A percentile compares a stretch with the other conserved stretches of the same genome.
Conservation (phyloP, 92 coral and sea anemone genomes). For the Heteractis magnifica region DNA sequence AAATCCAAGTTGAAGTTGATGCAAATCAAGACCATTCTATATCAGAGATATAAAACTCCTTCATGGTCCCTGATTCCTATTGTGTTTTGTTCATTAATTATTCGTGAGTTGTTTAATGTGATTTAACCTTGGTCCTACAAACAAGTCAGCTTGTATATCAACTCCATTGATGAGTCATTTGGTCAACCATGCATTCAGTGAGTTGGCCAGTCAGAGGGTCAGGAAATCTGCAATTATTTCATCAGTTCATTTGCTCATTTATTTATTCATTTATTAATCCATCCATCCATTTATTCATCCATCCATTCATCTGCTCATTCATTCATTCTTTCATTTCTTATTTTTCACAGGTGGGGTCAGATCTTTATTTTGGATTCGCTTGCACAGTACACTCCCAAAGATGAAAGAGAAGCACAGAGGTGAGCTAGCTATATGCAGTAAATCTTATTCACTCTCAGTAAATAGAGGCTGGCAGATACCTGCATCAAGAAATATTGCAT, state of each 20-base stretch:
- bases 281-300: background rate
- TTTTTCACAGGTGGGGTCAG: slow-evolving; percentile 86
- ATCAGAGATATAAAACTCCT: too few relatives aligned
- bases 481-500: too few relatives aligned
- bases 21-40: too few relatives aligned
- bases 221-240: too few relatives aligned
- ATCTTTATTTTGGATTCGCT: slow-evolving; percentile 95
- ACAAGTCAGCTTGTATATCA: too few relatives aligned
- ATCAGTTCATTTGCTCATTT: background rate
- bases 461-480: too few relatives aligned
- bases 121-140: too few relatives aligned
- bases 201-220: background rate
- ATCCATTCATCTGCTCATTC: background rate
- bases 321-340: background rate
- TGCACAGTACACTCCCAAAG: slow-evolving; percentile 96
- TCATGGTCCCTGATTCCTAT: too few relatives aligned
- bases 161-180: too few relatives aligned
- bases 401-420: slow-evolving; percentile 99
- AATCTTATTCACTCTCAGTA: background rate
- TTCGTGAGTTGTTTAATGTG: too few relatives aligned
- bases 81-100: too few relatives aligned
- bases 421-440: slow-evolving; percentile 6
- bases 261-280: background rate
- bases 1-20: background rate
- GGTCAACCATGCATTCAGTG: background rate